Evolutionary conservation across 2,113 vertebrate genomes (phyloP), one percentile per base, ranked within the genome.

Genomic region (Deroptyus accipitrinus): DNA sequence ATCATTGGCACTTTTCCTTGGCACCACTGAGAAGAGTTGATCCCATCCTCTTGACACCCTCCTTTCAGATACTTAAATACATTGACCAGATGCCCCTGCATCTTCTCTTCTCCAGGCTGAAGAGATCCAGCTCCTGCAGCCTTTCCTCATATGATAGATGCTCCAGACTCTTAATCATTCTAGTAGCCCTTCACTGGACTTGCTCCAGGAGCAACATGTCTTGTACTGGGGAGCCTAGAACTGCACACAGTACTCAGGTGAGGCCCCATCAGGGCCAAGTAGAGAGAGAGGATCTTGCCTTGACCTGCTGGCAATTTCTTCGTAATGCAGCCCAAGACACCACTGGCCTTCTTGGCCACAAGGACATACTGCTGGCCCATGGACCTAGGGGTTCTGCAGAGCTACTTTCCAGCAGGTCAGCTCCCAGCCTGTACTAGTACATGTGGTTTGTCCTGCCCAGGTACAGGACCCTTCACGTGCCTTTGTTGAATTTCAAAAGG

Each of bases 241-340:
- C 76, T 19, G 11, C 6, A 27, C 30, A 54, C 5, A 35, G 25
- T 14, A 48, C 33, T 61, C n/a, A 48, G 39, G 12, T 17, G 30
- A 30, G 28, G 33, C 9, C 19, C 31, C 19, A 41, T 10, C 61
- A 61, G 17, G 3, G 20, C 39, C 61, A 46, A 42, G 68, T 3
- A 62, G 20, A 62, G 20, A 31, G 14, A 13, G n/a, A 41, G 17
- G 39, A 23, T 17, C 28, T 20, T 48, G 6, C 46, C 22, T 35
- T 0, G 0, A 54, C 13, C 20, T 9, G 17, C 46, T 52, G 75
- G 24, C 6, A 39, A 5, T 30, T 3, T 25, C 25, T 48, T 80
- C 12, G 30, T 35, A 48, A 13, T 27, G 17, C 39, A 35, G 4
- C 30, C 15, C 61, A 24, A n/a, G 62, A 42, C 0, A 37, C 10